Evolutionary conservation across 2,888 invertebrate species (phyloP), one percentile per base, ranked within the genome.

Genomic region (Rhagonycha lutea): DNA sequence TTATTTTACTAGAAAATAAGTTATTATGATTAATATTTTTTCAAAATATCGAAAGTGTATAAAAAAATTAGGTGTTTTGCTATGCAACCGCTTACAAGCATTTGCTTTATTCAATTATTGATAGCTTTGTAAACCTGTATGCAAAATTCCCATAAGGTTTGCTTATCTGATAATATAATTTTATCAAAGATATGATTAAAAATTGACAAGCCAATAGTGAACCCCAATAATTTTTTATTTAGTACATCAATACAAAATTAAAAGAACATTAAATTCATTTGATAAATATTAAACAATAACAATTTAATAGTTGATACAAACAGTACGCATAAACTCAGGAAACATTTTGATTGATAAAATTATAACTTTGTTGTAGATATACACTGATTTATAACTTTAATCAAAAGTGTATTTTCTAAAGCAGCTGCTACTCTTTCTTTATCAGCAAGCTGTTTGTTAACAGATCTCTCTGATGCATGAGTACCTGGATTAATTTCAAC

Each of bases 341-440:
- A 47, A n/a, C n/a, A 47, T n/a, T n/a, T 47, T 47, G 47, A n/a
- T 47, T 47, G n/a, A 47, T n/a, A 5, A 47, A 47, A 47, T 5
- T 2, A 47, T 47, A 7, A 29, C 10, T 28, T 68, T 65, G 14
- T 65, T 14, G 47, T 79, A 14, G 82, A 82, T 73, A 98, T 91
- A 86, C 99, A 99, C 85, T 97, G 96, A 86, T 99, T 98, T 7
- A 99, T 97, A 12, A 98, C 97, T 86, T 95, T 94, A 47, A 98
- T 92, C 0, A 99, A 89, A 85, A 97, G 95, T 18, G 91, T 91
- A 86, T 99, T 99, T 87, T 99, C 99, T 78, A 99, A 89, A 0
- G 99, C 99, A 0, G 99, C 99, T 0, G 98, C 98, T 0, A 99
- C 97, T 80, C 99, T 89, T 87, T 99, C 99, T 86, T 99, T 99